Evolutionary conservation across 2,888 invertebrate genomes (phyloP), one percentile per base, ranked within the genome.

Genomic region (Teleogryllus oceanicus): DNA sequence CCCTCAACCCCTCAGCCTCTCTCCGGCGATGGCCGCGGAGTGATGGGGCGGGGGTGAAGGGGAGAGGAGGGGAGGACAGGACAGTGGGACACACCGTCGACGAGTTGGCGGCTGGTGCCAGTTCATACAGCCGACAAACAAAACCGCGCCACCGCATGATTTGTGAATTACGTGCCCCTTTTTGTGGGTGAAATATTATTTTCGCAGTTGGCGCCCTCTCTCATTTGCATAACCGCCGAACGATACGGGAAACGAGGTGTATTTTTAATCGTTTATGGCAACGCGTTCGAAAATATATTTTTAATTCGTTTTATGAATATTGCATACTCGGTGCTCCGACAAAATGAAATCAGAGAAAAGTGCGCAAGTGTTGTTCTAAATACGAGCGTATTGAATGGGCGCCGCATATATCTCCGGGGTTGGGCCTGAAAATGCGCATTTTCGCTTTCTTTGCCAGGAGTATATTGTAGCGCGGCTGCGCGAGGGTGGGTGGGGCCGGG

Each of bases 201-300:
- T n/a, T 18, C 62, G n/a, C 62, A 62, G 62, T 62, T 62, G 62
- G 62, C 62, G 62, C 62, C 13, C 8, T n/a, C 62, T 10, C 62
- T 62, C 0, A 62, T 62, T 62, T 62, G 13, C 62, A 62, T 62
- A 62, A 62, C 62, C 62, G 10, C 62, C n/a, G 62, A 62, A 62
- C 62, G 62, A 62, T 62, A 37, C 37, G 62, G n/a, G n/a, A 62
- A 62, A 13, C 62, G 62, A 62, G n/a, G 62, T 62, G 62, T 62
- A 62, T 62, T 62, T 62, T 62, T 62, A 62, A 62, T 62, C 62
- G 62, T 62, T 62, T 62, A 62, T 62, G 62, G 62, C 62, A 62
- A 62, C n/a, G 62, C 62, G 62, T 18, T 18, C n/a, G 62, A 62
- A 62, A 62, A 13, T 18, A 18, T 62, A 18, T 62, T 62, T 62